Conservation (phyloP, 2,113 vertebrate genomes). For the Brachyistius frenatus region DNA sequence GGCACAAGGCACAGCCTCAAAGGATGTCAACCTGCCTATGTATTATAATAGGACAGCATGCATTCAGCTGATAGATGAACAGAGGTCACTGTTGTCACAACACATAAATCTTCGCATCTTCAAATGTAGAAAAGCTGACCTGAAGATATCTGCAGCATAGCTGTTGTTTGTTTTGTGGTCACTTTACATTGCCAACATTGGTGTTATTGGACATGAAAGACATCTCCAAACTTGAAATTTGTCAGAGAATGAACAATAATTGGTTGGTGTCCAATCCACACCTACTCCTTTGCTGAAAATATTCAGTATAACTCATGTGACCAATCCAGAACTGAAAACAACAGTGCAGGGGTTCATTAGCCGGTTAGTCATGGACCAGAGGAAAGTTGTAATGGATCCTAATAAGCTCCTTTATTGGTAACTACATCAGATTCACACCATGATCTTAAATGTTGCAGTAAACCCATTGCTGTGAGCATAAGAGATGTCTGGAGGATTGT, state of each 20-base stretch:
- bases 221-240: background rate
- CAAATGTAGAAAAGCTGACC: background rate
- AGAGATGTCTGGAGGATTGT: background rate
- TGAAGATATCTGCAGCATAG: conserved; percentile 1
- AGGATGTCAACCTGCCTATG: conserved; percentile 2
- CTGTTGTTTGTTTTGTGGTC: background rate
- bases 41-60: conserved; percentile 5
- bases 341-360: too few species aligned
- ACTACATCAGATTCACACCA: too few species aligned
- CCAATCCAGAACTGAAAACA: too few species aligned
- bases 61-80: conserved; percentile 18
- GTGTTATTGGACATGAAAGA: background rate
- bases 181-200: background rate
- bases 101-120: conserved; percentile 3
- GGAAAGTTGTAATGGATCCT: too few species aligned
- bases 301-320: too few species aligned
- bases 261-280: too few species aligned
- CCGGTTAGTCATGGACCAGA: too few species aligned
- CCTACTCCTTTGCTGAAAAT: too few species aligned
- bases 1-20: background rate
- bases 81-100: conserved; percentile 1
- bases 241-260: background rate
- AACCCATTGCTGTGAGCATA: background rate
- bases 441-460: too few species aligned
- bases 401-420: too few species aligned